These are phyloP conservation scores for Orbicella faveolata DNA, from an alignment of 64 coral and sea anemone species.

Conservation along the genomic window DNA sequence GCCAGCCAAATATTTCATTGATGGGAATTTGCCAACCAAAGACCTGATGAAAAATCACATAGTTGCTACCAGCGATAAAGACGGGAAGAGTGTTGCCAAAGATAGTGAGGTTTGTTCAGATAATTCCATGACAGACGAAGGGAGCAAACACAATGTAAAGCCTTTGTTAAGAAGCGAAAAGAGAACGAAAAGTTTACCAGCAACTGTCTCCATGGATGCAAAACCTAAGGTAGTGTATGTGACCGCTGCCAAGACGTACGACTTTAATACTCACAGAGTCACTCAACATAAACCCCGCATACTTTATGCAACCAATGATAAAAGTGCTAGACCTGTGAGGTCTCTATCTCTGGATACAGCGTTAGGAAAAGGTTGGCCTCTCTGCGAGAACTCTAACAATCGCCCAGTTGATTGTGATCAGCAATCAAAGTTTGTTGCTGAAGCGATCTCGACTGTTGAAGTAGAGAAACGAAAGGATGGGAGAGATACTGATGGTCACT, in stretches of 20 bases:
- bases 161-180: not conserved
- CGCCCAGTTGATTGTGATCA: not conserved
- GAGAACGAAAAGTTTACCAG: slow-evolving; percentile 8
- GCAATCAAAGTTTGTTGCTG: not conserved
- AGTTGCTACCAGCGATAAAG: not conserved
- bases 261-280: not conserved
- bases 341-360: not conserved
- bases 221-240: not conserved
- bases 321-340: not conserved
- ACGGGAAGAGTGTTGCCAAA: not conserved
- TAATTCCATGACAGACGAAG: not conserved
- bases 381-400: not conserved
- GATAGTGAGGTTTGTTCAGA: not conserved
- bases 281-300: not conserved
- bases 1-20: not conserved
- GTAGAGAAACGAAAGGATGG: not conserved
- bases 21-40: not conserved
- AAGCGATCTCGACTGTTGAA: not conserved
- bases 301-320: not conserved
- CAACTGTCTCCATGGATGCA: not conserved
- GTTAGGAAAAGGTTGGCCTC: not conserved
- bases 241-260: not conserved
- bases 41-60: not conserved
- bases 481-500: not conserved
- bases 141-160: not conserved